phyloP scores from a whole-genome alignment of 2,797 vertebrate genomes.

The Prunella strophiata region DNA sequence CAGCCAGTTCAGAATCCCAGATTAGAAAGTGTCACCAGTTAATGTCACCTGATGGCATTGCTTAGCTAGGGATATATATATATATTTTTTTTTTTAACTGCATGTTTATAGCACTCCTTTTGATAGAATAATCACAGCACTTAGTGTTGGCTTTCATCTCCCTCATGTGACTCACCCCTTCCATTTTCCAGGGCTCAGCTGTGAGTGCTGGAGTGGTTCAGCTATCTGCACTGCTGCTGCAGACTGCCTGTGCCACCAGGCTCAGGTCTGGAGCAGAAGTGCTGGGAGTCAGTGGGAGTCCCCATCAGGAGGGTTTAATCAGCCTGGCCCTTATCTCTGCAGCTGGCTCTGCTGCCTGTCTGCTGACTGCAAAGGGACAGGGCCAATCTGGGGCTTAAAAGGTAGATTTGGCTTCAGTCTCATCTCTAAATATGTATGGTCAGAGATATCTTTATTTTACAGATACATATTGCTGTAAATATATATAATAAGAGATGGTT shows the following conservation, averaged over 20 bases:
- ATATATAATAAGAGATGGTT: not conserved
- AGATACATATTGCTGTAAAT: not conserved
- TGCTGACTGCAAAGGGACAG: not conserved
- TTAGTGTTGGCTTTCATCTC: conserved; percentile 58
- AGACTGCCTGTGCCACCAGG: conserved; percentile 3
- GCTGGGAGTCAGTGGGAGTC: not conserved
- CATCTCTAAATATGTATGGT: not conserved
- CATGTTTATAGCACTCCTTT: conserved; percentile 6
- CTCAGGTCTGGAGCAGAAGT: not conserved
- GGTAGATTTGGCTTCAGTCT: not conserved
- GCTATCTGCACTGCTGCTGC: conserved; percentile 25
- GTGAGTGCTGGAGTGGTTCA: conserved; percentile 27
- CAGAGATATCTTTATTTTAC: not conserved
- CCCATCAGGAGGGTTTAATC: not conserved
- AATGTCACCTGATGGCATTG: conserved; percentile 38
- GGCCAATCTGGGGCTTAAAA: not conserved
- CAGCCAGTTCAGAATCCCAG: not conserved
- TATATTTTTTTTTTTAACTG: not conserved
- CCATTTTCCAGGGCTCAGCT: not conserved
- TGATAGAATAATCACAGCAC: conserved; percentile 61
- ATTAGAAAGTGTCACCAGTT: conserved; percentile 52
- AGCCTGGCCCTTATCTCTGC: conserved; percentile 16
- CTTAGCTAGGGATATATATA: not conserved
- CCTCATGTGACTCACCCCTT: conserved; percentile 54
- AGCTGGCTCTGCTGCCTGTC: not conserved